Evolutionary conservation across 2,113 vertebrate species (phyloP), one percentile per base, ranked within the genome.

Genomic region (Megalops atlanticus): DNA sequence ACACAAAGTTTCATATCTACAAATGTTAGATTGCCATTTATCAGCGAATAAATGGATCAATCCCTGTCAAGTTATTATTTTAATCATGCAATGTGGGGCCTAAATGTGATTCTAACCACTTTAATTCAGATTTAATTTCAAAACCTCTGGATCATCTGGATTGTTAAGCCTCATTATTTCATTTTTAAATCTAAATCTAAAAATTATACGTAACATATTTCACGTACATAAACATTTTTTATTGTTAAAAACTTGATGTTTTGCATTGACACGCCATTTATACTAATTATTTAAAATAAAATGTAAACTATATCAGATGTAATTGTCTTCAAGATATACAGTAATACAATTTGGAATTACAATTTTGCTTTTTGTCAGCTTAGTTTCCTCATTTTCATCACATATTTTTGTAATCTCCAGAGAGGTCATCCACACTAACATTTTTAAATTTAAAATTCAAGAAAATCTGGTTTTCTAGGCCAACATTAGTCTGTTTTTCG

Each of bases 11-110:
- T 52, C 21, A 18, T 24, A 58, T 58, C 5, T 64, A 64, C 21
- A 64, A 27, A 11, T 18, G 36, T n/a, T 74, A 27, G 39, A 74
- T 74, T 74, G 38, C 38, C 72, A 40, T 74, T 41, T 41, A 43
- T 41, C 6, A 41, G n/a, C 40, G 35, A 74, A 74, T 43, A 43
- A 27, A 74, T 18, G 3, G 36, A 74, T 27, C 72, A 74, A 74
- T 74, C 72, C 72, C 38, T 74, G 72, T 74, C 72, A 74, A 8
- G n/a, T n/a, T n/a, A n/a, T n/a, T n/a, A n/a, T n/a, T n/a, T n/a
- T n/a, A n/a, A 14, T 71, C 2, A 71, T 31, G 24, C n/a, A 71
- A 27, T 33, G 31, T 1, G 14, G 43, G 7, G 14, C 14, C 14
- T 10, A 45, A 45, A 45, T 45, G 14, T 45, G 43, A 45, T 45